Base-by-base conservation (phyloP, 2,113 vertebrate genomes). In the Macrotus californicus region DNA sequence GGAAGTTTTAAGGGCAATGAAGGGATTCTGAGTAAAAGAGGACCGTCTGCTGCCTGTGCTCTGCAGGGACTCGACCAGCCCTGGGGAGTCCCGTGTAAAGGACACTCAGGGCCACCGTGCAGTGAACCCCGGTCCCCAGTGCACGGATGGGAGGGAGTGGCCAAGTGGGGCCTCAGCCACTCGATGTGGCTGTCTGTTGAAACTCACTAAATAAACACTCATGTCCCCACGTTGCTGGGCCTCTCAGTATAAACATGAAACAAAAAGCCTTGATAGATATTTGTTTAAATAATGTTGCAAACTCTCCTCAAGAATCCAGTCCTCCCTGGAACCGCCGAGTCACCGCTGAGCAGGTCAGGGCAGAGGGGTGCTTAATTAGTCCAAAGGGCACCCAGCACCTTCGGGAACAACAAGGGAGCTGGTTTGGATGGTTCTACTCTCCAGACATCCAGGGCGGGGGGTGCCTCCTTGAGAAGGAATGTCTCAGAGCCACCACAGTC, bases 381-480 rank as follows among this genome's bases (percentile, higher is more conserved):
- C 26, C 6, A 1, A 50, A 31, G 54, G 7, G 12, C 1, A 43
- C 24, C 16, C 50, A 22, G 48, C 31, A 2, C 24, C 67, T 61
- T n/a, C 4, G 10, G 24, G 39, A 76, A 36, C 77, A n/a, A 59
- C 67, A 15, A 1, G 21, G 43, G 15, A 39, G 73, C 3, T 0
- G 4, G 54, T 14, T 10, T 24, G 19, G 79, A 14, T 2, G 1
- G 36, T 67, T 4, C 13, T 29, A 52, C 52, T 34, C 46, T 59
- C 59, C 34, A 3, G 83, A 48, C 29, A n/a, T 9, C 43, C 0
- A 1, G 4, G 31, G 5, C 6, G n/a, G 0, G 9, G 2, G 39
- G 21, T n/a, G n/a, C n/a, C 4, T 52, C 59, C 12, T 16, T 2
- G n/a, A 31, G 34, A 50, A 64, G 3, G 22, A 43, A 2, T 0